Evolutionary conservation across 1,140 invertebrate genomes (phyloP).

Genomic region (Papilio polyxenes): DNA sequence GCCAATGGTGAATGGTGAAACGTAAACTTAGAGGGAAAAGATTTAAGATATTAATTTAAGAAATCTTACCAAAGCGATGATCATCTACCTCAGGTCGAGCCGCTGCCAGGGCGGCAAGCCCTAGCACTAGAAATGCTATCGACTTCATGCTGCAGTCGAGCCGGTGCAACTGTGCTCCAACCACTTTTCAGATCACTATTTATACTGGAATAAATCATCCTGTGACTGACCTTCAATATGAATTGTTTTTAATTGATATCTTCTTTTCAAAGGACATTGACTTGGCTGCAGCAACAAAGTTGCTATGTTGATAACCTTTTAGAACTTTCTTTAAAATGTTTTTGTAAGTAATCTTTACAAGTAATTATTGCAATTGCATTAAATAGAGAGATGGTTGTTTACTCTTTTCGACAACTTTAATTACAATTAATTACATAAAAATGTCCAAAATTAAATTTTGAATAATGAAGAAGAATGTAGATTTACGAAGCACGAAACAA

Average conservation of each 20-base stretch:
- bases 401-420: too few species aligned
- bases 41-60: conserved; percentile 24
- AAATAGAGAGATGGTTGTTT: not conserved
- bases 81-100: conserved; percentile 54
- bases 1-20: too few species aligned
- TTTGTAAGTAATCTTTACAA: conserved; percentile 1
- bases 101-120: conserved; percentile 59
- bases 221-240: conserved; percentile 40
- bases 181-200: conserved; percentile 43
- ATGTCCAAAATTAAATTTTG: too few species aligned
- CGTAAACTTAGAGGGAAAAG: not conserved
- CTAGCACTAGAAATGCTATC: conserved; percentile 53
- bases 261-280: conserved; percentile 37
- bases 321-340: not conserved
- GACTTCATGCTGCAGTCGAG: conserved; percentile 62
- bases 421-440: too few species aligned
- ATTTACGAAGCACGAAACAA: too few species aligned
- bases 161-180: conserved; percentile 56
- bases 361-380: not conserved
- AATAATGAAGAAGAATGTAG: too few species aligned
- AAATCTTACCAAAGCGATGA: conserved; percentile 50
- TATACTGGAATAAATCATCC: conserved; percentile 50
- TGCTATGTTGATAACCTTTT: conserved; percentile 15
- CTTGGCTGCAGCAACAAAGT: conserved; percentile 9
- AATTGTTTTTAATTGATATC: conserved; percentile 33